A percentile compares a stretch with the other conserved stretches of the same genome.
phyloP scores from a whole-genome alignment of 2,113 vertebrate species.

The Cryptomyrus ogoouensis region DNA sequence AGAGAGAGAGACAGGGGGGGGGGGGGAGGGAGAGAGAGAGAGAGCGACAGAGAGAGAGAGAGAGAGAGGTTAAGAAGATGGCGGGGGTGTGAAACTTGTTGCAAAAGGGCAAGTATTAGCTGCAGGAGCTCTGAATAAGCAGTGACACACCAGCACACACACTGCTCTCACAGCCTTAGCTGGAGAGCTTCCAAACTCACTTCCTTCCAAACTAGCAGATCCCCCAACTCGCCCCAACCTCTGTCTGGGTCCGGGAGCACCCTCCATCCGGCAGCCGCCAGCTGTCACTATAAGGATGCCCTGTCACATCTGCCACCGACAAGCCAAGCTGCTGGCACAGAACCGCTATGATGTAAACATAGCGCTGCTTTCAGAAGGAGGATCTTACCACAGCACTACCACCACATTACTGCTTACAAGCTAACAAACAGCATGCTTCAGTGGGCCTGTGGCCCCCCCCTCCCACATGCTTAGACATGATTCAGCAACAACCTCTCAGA shows the following conservation, averaged over 20 bases:
- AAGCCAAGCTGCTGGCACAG: too few relatives aligned
- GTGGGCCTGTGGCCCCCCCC: not conserved
- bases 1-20: not conserved
- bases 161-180: not conserved
- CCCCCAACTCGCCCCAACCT: not conserved
- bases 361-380: not conserved
- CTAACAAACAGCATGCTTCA: not conserved
- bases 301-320: not conserved
- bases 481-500: not conserved
- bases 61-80: not conserved
- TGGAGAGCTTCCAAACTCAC: not conserved
- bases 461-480: not conserved
- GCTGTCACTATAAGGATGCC: not conserved
- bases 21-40: not conserved
- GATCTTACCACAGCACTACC: not conserved
- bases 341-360: not conserved
- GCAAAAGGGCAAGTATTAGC: not conserved
- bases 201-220: not conserved
- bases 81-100: not conserved
- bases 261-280: not conserved
- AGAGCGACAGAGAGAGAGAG: not conserved
- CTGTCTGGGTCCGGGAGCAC: not conserved
- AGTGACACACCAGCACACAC: not conserved
- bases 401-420: not conserved
- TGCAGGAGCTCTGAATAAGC: slow-evolving; percentile 4